Percentiles rank a stretch among this genome's conserved stretches.
These are phyloP conservation scores for Aptenodytes patagonicus DNA, from an alignment of 2,113 vertebrate genomes.

Conservation along the genomic window DNA sequence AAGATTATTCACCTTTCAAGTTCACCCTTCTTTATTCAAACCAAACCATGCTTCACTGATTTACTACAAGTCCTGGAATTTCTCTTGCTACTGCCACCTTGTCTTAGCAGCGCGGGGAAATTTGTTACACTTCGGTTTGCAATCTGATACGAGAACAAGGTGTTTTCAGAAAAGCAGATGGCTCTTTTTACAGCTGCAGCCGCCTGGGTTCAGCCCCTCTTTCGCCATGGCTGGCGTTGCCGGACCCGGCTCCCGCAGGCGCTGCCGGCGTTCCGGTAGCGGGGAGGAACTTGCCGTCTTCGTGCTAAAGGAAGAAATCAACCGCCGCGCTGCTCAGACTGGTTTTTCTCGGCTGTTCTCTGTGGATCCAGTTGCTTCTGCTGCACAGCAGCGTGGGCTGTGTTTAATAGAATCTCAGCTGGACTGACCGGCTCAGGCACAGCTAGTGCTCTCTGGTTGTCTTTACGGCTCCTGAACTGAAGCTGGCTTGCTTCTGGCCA, in stretches of 20 bases:
- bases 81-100: not conserved
- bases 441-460: not conserved
- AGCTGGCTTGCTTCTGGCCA: not conserved
- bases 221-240: not conserved
- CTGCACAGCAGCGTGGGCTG: not conserved
- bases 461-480: not conserved
- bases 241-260: not conserved
- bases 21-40: not conserved
- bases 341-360: not conserved
- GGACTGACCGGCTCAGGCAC: not conserved
- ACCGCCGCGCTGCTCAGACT: not conserved
- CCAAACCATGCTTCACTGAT: not conserved
- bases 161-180: not conserved
- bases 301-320: not conserved
- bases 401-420: not conserved
- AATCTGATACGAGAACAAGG: not conserved
- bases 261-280: not conserved
- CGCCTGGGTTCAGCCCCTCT: not conserved
- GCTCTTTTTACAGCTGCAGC: not conserved
- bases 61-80: not conserved
- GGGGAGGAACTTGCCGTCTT: not conserved
- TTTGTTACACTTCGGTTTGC: not conserved
- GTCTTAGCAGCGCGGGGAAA: not conserved
- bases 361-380: not conserved
- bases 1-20: not conserved